Evolutionary conservation across 2,113 vertebrate species (phyloP), one percentile per base, ranked within the genome.

Genomic region (Gopherus flavomarginatus): DNA sequence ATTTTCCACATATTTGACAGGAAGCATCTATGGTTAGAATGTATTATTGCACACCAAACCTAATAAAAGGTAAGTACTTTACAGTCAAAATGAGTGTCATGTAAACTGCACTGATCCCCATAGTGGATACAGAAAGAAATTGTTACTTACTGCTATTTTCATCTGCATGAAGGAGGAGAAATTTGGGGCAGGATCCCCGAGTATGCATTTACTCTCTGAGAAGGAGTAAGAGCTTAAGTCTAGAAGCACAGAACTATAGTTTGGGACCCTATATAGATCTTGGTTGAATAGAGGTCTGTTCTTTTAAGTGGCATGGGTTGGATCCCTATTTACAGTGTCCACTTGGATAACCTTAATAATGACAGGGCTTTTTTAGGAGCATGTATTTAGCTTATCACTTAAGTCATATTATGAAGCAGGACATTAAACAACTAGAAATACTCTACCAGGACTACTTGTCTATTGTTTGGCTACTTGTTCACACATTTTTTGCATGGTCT

Each of bases 391-490:
- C 90, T 85, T 89, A 88, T 95, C 92, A 95, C 92, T 95, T 88
- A 91, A 96, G 95, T 85, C 88, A 38, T 31, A 92, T 78, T 53
- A 83, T 72, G 22, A 42, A 92, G 85, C 13, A 85, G 89, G 14
- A 83, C 38, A 44, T 47, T 78, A 72, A 38, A 38, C 75, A 27
- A 44, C 44, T 44, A 77, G 59, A 56, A 47, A 50, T 3, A 42
- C n/a, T 89, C 94, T 86, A 26, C 5, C 53, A 90, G 93, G 93
- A 96, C 90, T 96, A 95, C 81, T 86, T 95, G 11, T 26, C 52
- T 92, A 85, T 49, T 1, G 0, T 86, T 35, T 89, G 87, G 89
- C 87, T 92, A 89, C 82, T 93, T 86, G 91, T 95, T 96, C 86
- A 92, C 86, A 81, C 96, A 94, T 84, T 82, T 88, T 93, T 82